These are phyloP conservation scores for Saimiri boliviensis DNA, from an alignment of 2,113 vertebrate genomes.

Conservation along the genomic window DNA sequence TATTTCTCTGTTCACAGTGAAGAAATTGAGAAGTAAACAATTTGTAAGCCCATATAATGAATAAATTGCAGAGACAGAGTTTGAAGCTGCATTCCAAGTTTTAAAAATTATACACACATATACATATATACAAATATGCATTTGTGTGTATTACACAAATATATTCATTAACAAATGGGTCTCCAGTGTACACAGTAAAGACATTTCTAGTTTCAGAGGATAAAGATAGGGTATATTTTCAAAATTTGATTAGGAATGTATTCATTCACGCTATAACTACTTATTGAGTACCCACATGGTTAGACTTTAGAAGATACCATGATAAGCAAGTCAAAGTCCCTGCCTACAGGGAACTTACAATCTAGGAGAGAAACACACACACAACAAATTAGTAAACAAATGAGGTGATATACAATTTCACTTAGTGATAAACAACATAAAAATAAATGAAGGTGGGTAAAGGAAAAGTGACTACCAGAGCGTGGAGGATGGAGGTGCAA, in stretches of 20 bases:
- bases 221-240: neutral
- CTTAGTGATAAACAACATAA: neutral
- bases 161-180: neutral
- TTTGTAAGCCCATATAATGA: neutral
- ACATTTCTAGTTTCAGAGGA: neutral
- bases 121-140: neutral
- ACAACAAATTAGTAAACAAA: neutral
- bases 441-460: neutral
- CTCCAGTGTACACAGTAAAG: neutral
- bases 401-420: neutral
- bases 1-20: constrained; percentile 1
- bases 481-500: neutral
- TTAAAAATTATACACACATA: neutral
- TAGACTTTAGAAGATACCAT: neutral
- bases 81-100: neutral
- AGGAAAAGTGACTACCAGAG: neutral
- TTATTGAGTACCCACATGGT: neutral
- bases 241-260: neutral
- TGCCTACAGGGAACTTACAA: neutral
- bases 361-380: neutral
- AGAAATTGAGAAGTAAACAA: neutral
- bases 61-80: neutral
- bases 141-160: neutral
- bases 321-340: neutral
- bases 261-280: neutral